Evolutionary conservation across 1,140 invertebrate genomes (phyloP).

Genomic region (Leptinotarsa defecta): DNA sequence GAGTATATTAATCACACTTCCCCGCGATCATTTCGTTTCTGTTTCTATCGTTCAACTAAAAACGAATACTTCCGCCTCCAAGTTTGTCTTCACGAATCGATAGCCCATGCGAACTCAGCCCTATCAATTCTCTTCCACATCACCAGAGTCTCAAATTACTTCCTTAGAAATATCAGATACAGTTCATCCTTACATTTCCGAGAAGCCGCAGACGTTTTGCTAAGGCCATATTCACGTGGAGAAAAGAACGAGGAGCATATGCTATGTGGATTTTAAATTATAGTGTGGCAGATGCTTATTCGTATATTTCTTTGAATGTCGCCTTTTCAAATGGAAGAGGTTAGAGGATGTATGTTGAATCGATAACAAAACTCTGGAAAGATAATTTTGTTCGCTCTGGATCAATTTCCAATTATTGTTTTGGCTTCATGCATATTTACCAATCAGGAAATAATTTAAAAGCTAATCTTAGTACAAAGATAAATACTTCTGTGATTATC

Average conservation of each 20-base stretch:
- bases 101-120: neutral
- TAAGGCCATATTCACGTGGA: neutral
- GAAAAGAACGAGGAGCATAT: neutral
- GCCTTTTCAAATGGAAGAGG: no score
- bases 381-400: no score
- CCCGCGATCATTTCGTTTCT: neutral
- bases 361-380: no score
- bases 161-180: slow-evolving; percentile 8
- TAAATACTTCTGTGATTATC: no score
- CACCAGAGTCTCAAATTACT: neutral
- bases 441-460: no score
- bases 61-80: neutral
- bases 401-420: no score
- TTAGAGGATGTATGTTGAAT: no score
- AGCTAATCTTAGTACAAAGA: no score
- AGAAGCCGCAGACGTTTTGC: neutral
- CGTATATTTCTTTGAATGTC: neutral
- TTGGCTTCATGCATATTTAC: no score
- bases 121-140: slow-evolving; percentile 1
- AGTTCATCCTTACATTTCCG: neutral
- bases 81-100: neutral
- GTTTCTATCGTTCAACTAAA: neutral
- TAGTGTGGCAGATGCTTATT: slow-evolving; percentile 1
- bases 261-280: slow-evolving; percentile 1
- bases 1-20: no score